These are phyloP conservation scores for Drosophila nikananu DNA, from an alignment of 1,140 invertebrate genomes.

Conservation along the genomic window DNA sequence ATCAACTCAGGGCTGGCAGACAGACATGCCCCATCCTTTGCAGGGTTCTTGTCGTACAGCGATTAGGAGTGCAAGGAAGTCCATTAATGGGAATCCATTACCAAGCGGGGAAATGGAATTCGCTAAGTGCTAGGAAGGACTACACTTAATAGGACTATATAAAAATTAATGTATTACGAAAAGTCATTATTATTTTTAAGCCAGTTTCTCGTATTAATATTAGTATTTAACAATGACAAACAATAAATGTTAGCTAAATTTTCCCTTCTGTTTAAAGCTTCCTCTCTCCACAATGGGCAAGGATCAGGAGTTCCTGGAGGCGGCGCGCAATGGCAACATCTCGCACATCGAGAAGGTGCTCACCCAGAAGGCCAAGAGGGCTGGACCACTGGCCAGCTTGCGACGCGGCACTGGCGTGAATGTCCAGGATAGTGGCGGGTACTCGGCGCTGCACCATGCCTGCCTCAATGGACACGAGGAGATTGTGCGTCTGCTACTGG, in stretches of 20 bases:
- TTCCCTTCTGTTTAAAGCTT: constrained; percentile 18
- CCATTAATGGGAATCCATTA: constrained; percentile 61
- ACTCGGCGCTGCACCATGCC: constrained; percentile 97
- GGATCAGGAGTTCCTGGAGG: constrained; percentile 98
- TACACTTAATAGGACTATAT: not conserved
- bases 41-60: constrained; percentile 25
- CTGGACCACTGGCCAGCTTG: constrained; percentile 96
- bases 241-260: not conserved
- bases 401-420: constrained; percentile 95
- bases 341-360: constrained; percentile 96
- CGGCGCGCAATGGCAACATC: constrained; percentile 95
- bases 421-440: constrained; percentile 96
- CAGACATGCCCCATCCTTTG: constrained; percentile 10
- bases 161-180: not conserved
- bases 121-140: not conserved
- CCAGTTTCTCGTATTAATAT: not conserved
- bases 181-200: not conserved
- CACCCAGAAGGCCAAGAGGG: constrained; percentile 94
- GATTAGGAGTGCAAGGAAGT: constrained; percentile 54
- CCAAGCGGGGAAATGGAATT: constrained; percentile 5
- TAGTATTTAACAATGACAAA: not conserved
- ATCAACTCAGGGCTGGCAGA: constrained; percentile 53
- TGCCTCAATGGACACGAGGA: constrained; percentile 97
- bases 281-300: constrained; percentile 91
- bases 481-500: constrained; percentile 93